Base-by-base conservation (phyloP, 1,140 invertebrate genomes). In the Sminthurides bifidus region DNA sequence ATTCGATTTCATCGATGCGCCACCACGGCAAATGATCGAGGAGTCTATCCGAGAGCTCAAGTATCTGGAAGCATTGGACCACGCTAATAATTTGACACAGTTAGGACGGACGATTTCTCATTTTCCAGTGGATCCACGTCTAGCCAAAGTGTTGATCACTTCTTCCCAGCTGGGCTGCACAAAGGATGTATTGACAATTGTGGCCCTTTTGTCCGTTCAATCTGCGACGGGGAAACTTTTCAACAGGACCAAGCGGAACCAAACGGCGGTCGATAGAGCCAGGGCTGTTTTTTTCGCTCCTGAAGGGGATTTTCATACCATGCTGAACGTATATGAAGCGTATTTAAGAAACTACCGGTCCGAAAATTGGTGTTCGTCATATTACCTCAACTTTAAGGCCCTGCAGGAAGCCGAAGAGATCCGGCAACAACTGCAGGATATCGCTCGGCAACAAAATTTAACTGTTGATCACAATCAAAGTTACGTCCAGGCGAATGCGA, bases 141-240 rank as follows among this genome's bases (percentile, higher is more conserved):
- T 52, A 27, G 50, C 35, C 26, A 52, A 52, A 19, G 50, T 38
- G n/a, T 1, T 52, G 3, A 40, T 52, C 12, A 40, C 38, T 27
- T 37, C 50, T 1, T 40, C 41, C 10, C 35, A 40, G 3, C 75
- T 98, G 23, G 91, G 91, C 69, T 98, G 94, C 69, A 71, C 98
- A 1, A 90, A 96, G 74, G 94, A 94, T 5, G 78, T 98, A 21
- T 71, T 98, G 24, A 96, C 92, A 0, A 86, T 98, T 45, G 89
- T 91, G 12, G 87, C 89, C 68, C n/a, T n/a, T n/a, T n/a, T n/a
- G n/a, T n/a, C n/a, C n/a, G n/a, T n/a, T n/a, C n/a, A n/a, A n/a
- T n/a, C n/a, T n/a, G n/a, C n/a, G n/a, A n/a, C n/a, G n/a, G n/a
- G n/a, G n/a, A n/a, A n/a, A n/a, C n/a, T n/a, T n/a, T n/a, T n/a